Percentiles rank a stretch among this genome's conserved stretches.
phyloP scores from a whole-genome alignment of 2,888 invertebrate genomes.

The Silvanus unidentatus region DNA sequence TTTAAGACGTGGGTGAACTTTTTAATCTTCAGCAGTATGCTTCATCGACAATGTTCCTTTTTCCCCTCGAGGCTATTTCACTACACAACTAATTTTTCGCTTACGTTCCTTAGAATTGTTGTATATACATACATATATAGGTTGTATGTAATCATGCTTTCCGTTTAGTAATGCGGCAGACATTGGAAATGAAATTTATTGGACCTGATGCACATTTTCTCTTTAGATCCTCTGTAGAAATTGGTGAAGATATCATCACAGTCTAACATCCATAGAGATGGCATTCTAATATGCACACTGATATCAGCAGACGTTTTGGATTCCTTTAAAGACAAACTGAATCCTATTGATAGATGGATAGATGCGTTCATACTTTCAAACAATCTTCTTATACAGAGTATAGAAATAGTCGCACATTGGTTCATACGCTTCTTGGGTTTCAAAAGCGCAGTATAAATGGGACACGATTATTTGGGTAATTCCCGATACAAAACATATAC shows the following conservation, averaged over 20 bases:
- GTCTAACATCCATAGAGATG: not conserved
- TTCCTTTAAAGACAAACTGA: not conserved
- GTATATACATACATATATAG: too few species aligned
- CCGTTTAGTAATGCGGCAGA: not conserved
- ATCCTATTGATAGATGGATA: conserved; percentile 1
- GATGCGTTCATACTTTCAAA: not conserved
- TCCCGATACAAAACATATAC: too few species aligned
- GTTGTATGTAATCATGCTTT: not conserved
- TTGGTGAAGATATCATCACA: not conserved
- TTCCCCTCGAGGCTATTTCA: not conserved
- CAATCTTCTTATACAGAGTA: too few species aligned
- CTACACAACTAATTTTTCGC: not conserved
- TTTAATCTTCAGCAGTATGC: conserved; percentile 21
- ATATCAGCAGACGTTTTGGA: conserved; percentile 1
- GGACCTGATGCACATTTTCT: not conserved
- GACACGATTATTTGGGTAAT: too few species aligned
- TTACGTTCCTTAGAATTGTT: not conserved
- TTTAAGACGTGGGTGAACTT: conserved; percentile 31
- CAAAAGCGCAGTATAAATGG: too few species aligned
- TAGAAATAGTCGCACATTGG: too few species aligned
- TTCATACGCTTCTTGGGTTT: too few species aligned
- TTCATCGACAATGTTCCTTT: not conserved
- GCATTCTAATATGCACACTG: not conserved
- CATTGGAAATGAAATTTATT: conserved; percentile 1
- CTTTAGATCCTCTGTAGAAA: conserved; percentile 1